phyloP scores from a whole-genome alignment of 2,113 vertebrate genomes.

The Potamarius usumacintae region DNA sequence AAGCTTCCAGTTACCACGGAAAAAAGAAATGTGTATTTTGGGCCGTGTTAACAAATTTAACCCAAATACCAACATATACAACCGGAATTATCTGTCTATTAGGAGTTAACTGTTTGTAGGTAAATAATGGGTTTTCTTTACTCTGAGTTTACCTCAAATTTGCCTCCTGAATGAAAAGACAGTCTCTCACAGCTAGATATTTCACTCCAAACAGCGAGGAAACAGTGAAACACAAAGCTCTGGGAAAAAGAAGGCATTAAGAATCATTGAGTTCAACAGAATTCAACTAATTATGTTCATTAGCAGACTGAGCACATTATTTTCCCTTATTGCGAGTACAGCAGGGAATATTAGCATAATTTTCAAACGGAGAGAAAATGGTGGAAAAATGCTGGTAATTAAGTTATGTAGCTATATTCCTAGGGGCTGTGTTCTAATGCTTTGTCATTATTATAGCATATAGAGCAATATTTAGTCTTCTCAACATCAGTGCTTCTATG shows the following conservation, averaged over 20 bases:
- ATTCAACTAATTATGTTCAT: constrained; percentile 53
- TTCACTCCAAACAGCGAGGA: not conserved
- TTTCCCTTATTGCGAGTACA: constrained; percentile 23
- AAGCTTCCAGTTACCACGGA: not conserved
- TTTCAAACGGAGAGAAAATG: constrained; percentile 34
- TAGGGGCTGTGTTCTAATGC: constrained; percentile 30
- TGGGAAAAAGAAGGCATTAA: constrained; percentile 17
- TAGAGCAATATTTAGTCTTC: constrained; percentile 6
- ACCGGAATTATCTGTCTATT: not conserved
- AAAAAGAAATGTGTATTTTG: not conserved
- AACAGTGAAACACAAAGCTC: constrained; percentile 10
- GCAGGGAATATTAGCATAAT: constrained; percentile 39
- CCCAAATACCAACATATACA: not conserved
- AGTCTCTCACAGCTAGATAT: not conserved
- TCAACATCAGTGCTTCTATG: not conserved
- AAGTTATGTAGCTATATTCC: constrained; percentile 38
- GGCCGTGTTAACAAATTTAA: not conserved
- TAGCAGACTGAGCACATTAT: constrained; percentile 39
- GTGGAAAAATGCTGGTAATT: constrained; percentile 35
- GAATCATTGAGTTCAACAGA: constrained; percentile 36
- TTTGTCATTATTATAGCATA: constrained; percentile 25
- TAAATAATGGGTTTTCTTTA: not conserved
- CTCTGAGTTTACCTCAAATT: not conserved
- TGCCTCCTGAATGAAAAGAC: not conserved
- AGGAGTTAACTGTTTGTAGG: not conserved